Percentiles rank a stretch among this genome's conserved stretches.
phyloP scores from a whole-genome alignment of 1,140 invertebrate species.

The Lasioglossum baleicum region DNA sequence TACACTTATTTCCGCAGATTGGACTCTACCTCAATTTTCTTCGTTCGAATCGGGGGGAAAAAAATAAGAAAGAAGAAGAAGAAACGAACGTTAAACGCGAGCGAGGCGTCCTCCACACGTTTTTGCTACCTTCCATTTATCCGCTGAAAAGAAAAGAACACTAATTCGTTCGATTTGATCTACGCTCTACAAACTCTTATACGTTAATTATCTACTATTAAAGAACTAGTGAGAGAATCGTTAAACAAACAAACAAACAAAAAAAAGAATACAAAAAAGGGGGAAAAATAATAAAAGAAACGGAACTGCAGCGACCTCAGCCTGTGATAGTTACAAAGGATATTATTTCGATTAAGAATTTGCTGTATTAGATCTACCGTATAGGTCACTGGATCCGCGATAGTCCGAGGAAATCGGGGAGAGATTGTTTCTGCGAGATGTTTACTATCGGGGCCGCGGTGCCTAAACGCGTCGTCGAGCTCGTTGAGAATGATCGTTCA shows the following conservation, averaged over 20 bases:
- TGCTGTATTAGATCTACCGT: conserved; percentile 69
- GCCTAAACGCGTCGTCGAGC: conserved; percentile 2
- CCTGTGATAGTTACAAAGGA: conserved; percentile 80
- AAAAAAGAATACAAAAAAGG: neutral
- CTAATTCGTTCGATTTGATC: conserved; percentile 31
- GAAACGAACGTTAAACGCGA: conserved; percentile 22
- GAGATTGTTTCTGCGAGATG: neutral
- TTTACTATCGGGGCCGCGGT: too few species aligned
- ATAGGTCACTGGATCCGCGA: conserved; percentile 48
- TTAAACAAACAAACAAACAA: conserved; percentile 28
- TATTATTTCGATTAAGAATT: conserved; percentile 78
- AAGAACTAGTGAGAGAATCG: conserved; percentile 33
- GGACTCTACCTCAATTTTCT: conserved; percentile 77
- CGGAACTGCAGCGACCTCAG: conserved; percentile 77
- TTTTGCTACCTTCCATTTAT: conserved; percentile 38
- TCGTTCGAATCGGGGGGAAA: conserved; percentile 41
- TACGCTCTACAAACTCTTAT: neutral
- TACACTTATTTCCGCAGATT: conserved; percentile 73
- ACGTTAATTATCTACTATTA: conserved; percentile 26
- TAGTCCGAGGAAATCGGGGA: conserved; percentile 14
- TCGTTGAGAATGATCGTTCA: conserved; percentile 12
- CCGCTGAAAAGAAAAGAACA: conserved; percentile 8
- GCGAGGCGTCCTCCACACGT: conserved; percentile 32
- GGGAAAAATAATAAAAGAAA: neutral
- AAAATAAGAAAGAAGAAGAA: conserved; percentile 15